Conservation (phyloP, 2,113 vertebrate genomes). For the Gopherus evgoodei region DNA sequence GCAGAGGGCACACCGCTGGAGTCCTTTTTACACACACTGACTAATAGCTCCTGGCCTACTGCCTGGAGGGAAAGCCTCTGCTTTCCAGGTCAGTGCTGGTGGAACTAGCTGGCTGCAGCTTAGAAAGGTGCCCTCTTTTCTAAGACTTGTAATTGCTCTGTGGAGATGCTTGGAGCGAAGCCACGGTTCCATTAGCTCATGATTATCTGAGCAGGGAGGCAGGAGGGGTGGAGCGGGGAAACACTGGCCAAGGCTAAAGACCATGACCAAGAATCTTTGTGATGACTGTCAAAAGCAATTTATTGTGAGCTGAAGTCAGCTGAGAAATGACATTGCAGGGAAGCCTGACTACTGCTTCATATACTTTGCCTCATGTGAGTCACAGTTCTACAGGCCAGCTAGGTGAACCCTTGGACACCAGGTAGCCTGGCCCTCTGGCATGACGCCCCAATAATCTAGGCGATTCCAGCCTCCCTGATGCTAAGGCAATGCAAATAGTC, state of each 20-base stretch:
- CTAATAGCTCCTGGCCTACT: not conserved
- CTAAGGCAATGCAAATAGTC: not conserved
- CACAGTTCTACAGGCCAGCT: not conserved
- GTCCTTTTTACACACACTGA: not conserved
- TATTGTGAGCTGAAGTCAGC: not conserved
- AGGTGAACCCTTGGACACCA: not conserved
- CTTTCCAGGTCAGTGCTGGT: not conserved
- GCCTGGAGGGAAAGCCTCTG: not conserved
- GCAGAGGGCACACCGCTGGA: not conserved
- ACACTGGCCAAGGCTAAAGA: not conserved
- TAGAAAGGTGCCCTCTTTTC: not conserved
- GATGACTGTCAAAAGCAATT: not conserved
- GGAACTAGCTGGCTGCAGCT: not conserved
- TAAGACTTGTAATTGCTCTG: not conserved
- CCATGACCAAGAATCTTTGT: not conserved
- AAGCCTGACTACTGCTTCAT: rapidly evolving
- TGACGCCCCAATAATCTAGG: not conserved
- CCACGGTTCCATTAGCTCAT: constrained; percentile 3
- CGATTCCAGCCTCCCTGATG: rapidly evolving
- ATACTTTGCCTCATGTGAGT: not conserved
- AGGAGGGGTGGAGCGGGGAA: not conserved
- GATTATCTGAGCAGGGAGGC: not conserved
- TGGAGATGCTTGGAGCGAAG: not conserved
- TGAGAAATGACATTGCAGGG: rapidly evolving
- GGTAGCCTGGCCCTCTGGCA: not conserved